These are phyloP conservation scores for Mionectes olivaceus DNA, from an alignment of 2,797 vertebrate species.

Conservation along the genomic window DNA sequence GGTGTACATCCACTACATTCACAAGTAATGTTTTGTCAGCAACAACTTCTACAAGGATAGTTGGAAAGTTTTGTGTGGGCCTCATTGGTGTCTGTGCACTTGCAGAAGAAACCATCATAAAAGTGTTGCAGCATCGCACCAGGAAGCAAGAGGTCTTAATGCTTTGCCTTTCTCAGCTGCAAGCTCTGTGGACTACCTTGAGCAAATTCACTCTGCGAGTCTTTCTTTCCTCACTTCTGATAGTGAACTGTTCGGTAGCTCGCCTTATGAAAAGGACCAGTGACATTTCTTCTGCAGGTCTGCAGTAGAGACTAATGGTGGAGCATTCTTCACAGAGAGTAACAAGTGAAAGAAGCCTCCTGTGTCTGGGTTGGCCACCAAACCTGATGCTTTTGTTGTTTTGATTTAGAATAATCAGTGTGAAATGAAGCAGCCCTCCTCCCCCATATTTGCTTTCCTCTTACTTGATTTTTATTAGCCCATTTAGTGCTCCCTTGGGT, in stretches of 20 bases:
- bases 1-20: neutral
- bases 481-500: constrained; percentile 27
- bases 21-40: neutral
- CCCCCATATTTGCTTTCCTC: neutral
- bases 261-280: neutral
- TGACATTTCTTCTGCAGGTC: neutral
- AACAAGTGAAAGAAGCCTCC: neutral
- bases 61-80: neutral
- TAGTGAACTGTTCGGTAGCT: neutral
- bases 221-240: neutral
- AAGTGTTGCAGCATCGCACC: neutral
- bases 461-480: constrained; percentile 48
- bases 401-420: constrained; percentile 28
- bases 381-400: constrained; percentile 4
- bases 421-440: constrained; percentile 13
- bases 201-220: neutral
- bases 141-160: neutral
- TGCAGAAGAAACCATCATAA: neutral
- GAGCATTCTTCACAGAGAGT: neutral
- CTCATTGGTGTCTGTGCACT: neutral
- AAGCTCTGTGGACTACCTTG: neutral
- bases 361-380: neutral
- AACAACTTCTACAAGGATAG: neutral
- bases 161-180: neutral
- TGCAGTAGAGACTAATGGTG: neutral